Evolutionary conservation across 2,888 invertebrate genomes (phyloP).

Genomic region (Endotricha flammealis): DNA sequence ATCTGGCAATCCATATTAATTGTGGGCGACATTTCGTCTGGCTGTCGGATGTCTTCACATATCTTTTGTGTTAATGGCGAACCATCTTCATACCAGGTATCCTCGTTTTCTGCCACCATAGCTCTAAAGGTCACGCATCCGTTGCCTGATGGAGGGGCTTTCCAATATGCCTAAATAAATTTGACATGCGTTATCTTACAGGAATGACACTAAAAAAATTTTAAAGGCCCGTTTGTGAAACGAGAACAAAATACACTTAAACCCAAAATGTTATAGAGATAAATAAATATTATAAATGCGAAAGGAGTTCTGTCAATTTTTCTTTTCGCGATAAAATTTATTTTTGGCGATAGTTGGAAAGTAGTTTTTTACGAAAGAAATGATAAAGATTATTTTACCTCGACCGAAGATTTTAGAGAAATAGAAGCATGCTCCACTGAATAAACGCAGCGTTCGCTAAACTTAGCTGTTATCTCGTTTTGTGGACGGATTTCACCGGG

Average conservation of each 20-base stretch:
- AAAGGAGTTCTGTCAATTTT: no score
- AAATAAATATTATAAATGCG: no score
- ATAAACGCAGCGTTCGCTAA: constrained; percentile 57
- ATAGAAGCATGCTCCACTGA: constrained; percentile 57
- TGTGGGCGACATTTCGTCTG: constrained; percentile 57
- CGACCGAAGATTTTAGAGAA: constrained; percentile 45
- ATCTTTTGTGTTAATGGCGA: constrained; percentile 46
- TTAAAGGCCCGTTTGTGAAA: no score
- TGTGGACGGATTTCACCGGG: constrained; percentile 56
- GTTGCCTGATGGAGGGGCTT: constrained; percentile 57
- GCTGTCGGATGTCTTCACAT: constrained; percentile 62
- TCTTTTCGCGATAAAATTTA: no score
- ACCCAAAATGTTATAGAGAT: no score
- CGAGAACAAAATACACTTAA: no score
- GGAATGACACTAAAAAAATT: constrained; percentile 1
- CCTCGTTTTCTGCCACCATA: constrained; percentile 61
- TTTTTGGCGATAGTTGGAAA: no score
- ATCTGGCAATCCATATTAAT: constrained; percentile 55
- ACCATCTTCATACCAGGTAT: constrained; percentile 63
- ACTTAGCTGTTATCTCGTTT: constrained; percentile 41
- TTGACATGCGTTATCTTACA: no score
- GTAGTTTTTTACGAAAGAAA: no score
- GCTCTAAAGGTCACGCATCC: constrained; percentile 63
- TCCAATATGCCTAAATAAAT: constrained; percentile 55
- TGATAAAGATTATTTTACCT: no score